Base-by-base conservation (phyloP, 2,888 invertebrate genomes). In the Aphidius colemani region DNA sequence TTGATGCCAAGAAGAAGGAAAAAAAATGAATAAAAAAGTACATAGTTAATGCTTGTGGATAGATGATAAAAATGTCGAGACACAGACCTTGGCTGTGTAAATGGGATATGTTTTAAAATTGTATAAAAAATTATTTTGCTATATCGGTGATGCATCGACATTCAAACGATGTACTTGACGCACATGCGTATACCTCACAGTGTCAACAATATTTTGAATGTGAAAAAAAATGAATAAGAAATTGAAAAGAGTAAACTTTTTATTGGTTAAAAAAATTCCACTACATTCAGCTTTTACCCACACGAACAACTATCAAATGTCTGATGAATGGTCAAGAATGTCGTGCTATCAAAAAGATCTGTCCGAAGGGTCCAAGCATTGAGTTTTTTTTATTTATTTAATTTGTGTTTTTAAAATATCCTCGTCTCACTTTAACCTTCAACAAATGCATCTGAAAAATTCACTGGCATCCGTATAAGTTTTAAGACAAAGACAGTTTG, bases 251-350 rank as follows among this genome's bases (percentile, higher is more conserved):
- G 30, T 30, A 30, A 30, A 30, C 5, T 30, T 30, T 2, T 30
- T 30, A 30, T 30, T 30, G 30, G 30, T 30, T 30, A 18, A 18
- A 18, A 18, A 30, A 30, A 30, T 30, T 30, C 30, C 30, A 30
- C 5, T 30, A 30, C 30, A 30, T 30, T 30, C 9, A 6, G 55
- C 74, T 70, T 70, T 75, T 76, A 74, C 77, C 75, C 75, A 66
- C 67, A 77, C 76, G 75, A 75, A 75, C 74, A 75, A 76, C 80
- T 80, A 81, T 81, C 81, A 80, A 81, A 81, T 81, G 76, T 81
- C 81, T 80, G 80, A 80, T 75, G 78, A 77, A 80, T 79, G 78
- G 72, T 71, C 75, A 78, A 76, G 80, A 80, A 80, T 80, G 80
- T 70, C 65, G 77, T 72, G 75, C 78, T 80, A 80, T 80, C 80